Evolutionary conservation across 1,140 invertebrate genomes (phyloP), one percentile per base, ranked within the genome.

Genomic region (Heliconius hermathena): DNA sequence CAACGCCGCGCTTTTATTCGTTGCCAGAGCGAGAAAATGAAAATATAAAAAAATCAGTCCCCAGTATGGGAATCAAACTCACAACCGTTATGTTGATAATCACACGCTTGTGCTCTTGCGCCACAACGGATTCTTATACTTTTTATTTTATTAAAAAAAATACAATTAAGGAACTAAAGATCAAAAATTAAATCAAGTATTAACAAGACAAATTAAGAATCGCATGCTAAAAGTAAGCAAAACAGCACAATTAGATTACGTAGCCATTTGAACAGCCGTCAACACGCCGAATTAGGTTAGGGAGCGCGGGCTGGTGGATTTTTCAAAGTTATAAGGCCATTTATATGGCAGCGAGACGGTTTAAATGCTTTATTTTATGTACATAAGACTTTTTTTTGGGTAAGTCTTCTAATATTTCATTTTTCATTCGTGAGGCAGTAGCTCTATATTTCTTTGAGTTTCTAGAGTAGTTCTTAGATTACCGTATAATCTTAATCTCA

Each of bases 161-260:
- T 36, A 36, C 33, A 36, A 36, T 36, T 36, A 1, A 36, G 33
- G 33, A 36, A 6, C 0, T 36, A 36, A 36, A 36, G 6, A 36
- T 36, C 33, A 36, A 36, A 52, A 41, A 26, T 49, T 49, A 33
- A 4, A 49, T n/a, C 46, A 73, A 73, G 18, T 41, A 73, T 74
- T 33, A 29, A 74, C 41, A 13, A 57, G 57, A 79, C 71, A 74
- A 74, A 77, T 74, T 71, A 79, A 70, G 22, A 41, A 38, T 29
- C 8, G 72, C 78, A 26, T 78, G 66, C 41, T 75, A 71, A 74
- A 80, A 79, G 73, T 77, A 77, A 76, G 71, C 73, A 78, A 75
- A 52, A 70, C 73, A 74, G 76, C 46, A 73, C 71, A 79, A 82
- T 77, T 79, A 74, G 57, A 79, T 82, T 79, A 82, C 71, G 22